Evolutionary conservation across 2,797 vertebrate species (phyloP).

Genomic region (Ctenosaura bakeri): DNA sequence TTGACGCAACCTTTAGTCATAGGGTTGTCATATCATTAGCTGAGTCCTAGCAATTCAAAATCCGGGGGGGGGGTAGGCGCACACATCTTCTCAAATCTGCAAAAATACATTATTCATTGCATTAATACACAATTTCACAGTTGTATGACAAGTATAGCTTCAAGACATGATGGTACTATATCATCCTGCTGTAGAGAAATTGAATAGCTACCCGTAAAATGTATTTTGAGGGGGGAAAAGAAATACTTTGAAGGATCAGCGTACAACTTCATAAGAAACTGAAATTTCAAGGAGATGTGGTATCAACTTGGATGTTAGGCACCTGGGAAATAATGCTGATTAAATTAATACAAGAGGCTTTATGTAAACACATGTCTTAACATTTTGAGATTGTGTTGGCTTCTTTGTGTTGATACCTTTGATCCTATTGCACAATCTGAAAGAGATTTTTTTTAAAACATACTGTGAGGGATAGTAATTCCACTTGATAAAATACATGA

Average conservation of each 20-base stretch:
- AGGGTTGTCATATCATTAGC: conserved; percentile 36
- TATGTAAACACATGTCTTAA: conserved; percentile 26
- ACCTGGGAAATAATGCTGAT: conserved; percentile 15
- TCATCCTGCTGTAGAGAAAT: conserved; percentile 35
- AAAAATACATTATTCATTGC: conserved; percentile 39
- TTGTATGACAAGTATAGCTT: conserved; percentile 40
- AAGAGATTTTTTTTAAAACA: background rate
- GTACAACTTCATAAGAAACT: conserved; percentile 19
- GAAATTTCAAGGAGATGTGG: conserved; percentile 43
- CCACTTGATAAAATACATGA: background rate
- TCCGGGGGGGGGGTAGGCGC: background rate
- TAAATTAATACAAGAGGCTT: conserved; percentile 43
- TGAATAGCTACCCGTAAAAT: conserved; percentile 36
- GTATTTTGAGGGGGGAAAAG: background rate
- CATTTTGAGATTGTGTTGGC: background rate
- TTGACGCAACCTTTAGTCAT: conserved; percentile 8
- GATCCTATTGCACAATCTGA: background rate
- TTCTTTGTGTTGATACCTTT: background rate
- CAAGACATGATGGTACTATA: conserved; percentile 32
- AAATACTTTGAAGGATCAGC: conserved; percentile 7
- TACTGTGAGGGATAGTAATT: no score
- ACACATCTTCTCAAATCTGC: conserved; percentile 27
- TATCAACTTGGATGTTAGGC: background rate
- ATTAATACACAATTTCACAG: conserved; percentile 23
- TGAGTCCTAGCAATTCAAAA: conserved; percentile 34